A percentile compares a stretch with the other conserved stretches of the same genome.
phyloP scores from a whole-genome alignment of 2,888 invertebrate species.

The Scaptomyza tumidula region DNA sequence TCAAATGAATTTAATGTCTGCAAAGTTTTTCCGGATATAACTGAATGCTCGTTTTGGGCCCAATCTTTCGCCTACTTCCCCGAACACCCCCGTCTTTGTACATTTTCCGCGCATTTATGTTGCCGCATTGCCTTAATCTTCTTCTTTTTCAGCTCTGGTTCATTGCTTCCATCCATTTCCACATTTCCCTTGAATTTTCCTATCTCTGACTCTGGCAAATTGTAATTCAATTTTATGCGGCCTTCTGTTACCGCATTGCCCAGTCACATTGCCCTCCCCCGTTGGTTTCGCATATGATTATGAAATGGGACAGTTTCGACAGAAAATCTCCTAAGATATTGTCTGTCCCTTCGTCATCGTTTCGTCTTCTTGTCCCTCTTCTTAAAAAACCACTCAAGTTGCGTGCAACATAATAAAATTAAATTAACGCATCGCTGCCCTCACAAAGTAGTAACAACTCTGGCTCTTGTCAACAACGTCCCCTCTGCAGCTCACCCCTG shows the following conservation, averaged over 20 bases:
- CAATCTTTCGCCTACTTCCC: constrained; percentile 1
- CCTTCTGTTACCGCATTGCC: constrained; percentile 72
- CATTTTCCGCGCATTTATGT: constrained; percentile 46
- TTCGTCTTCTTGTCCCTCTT: constrained; percentile 8
- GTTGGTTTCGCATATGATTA: constrained; percentile 71
- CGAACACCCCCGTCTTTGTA: constrained; percentile 11
- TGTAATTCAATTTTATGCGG: constrained; percentile 79
- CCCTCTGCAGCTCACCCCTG: neutral
- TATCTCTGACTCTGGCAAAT: constrained; percentile 38
- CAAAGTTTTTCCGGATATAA: constrained; percentile 63
- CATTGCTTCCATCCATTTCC: neutral
- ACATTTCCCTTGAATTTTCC: neutral
- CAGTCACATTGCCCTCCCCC: constrained; percentile 1
- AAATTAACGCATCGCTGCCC: constrained; percentile 68
- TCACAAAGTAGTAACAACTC: constrained; percentile 60
- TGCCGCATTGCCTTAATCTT: constrained; percentile 52
- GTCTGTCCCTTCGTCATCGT: neutral
- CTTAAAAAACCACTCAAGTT: constrained; percentile 61
- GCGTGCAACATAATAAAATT: constrained; percentile 75
- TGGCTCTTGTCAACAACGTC: constrained; percentile 42
- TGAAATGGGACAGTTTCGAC: constrained; percentile 50
- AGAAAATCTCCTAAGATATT: constrained; percentile 40
- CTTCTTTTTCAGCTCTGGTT: neutral
- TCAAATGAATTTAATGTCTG: constrained; percentile 81
- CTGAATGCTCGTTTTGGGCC: constrained; percentile 54